Conservation (phyloP, 2,113 vertebrate species). For the Dascyllus trimaculatus region DNA sequence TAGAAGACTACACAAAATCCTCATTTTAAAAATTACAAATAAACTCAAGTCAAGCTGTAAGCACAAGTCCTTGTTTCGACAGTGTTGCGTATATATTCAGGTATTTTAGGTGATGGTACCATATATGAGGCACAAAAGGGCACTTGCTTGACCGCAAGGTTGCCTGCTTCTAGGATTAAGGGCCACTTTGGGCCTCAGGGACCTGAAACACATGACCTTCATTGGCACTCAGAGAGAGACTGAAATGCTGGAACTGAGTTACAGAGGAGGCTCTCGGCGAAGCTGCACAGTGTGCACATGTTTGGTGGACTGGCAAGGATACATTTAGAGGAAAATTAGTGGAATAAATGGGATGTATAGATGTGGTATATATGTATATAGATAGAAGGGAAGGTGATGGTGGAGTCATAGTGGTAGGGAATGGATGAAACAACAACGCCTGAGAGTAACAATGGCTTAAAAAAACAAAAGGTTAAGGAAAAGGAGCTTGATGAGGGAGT, state of each 20-base stretch:
- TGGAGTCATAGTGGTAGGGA: background rate
- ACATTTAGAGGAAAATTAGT: constrained; percentile 18
- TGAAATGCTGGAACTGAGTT: constrained; percentile 33
- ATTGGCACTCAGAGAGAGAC: constrained; percentile 16
- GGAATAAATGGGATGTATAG: background rate
- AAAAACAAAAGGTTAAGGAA: constrained; percentile 22
- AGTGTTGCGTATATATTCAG: background rate
- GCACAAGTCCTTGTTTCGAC: background rate
- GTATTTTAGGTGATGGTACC: constrained; percentile 1
- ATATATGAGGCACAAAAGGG: constrained; percentile 11
- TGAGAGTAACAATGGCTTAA: constrained; percentile 38
- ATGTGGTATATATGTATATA: no score
- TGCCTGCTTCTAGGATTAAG: constrained; percentile 32
- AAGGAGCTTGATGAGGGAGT: constrained; percentile 21
- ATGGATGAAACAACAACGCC: background rate
- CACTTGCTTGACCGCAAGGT: constrained; percentile 21
- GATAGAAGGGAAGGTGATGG: no score
- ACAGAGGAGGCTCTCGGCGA: background rate
- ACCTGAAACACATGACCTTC: constrained; percentile 31
- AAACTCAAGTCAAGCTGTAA: background rate
- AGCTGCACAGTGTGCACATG: background rate
- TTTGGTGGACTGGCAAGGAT: background rate
- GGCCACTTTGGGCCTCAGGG: constrained; percentile 50
- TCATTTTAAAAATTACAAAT: background rate
- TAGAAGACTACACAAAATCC: background rate